These are phyloP conservation scores for Dipodomys merriami DNA, from an alignment of 2,113 vertebrate species.

Conservation along the genomic window DNA sequence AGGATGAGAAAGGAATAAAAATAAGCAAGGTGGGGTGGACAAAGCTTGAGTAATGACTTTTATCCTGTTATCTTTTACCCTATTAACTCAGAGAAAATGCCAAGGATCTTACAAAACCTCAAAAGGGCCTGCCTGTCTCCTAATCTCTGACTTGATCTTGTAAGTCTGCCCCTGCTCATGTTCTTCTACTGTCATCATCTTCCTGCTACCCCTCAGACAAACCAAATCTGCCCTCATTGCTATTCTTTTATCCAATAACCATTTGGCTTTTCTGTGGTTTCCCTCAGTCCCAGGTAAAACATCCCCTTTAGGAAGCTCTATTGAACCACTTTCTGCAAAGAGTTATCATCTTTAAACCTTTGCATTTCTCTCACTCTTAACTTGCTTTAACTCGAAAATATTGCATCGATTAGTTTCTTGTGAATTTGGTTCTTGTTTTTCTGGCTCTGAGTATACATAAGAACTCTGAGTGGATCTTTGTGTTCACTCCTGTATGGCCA, in stretches of 20 bases:
- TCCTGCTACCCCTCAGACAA: background rate
- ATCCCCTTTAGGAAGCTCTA: background rate
- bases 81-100: background rate
- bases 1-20: background rate
- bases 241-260: background rate
- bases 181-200: background rate
- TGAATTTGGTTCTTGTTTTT: background rate
- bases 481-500: background rate
- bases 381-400: background rate
- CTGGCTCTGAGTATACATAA: background rate
- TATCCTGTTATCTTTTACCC: background rate
- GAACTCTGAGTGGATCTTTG: background rate
- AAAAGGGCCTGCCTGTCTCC: background rate
- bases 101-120: background rate
- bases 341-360: background rate
- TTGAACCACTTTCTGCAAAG: background rate
- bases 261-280: background rate
- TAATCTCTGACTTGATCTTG: background rate
- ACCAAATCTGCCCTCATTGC: background rate
- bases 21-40: no score
- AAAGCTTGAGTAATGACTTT: background rate
- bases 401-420: background rate
- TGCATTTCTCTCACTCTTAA: background rate
- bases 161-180: background rate
- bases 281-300: background rate